A percentile compares a stretch with the other conserved stretches of the same genome.
phyloP scores from a whole-genome alignment of 2,797 vertebrate genomes.

The Xenentodon cancila region DNA sequence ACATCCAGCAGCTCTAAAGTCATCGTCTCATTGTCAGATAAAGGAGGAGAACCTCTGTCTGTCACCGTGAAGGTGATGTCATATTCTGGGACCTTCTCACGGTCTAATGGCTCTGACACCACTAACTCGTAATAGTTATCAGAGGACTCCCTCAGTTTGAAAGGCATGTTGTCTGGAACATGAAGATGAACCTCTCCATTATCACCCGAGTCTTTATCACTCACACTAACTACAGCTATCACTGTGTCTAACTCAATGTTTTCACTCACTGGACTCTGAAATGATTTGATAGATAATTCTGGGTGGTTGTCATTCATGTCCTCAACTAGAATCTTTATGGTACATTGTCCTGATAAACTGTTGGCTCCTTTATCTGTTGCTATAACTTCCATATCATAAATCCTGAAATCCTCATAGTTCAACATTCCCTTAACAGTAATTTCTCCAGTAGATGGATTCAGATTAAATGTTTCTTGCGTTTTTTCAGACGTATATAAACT shows the following conservation, averaged over 20 bases:
- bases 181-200: constrained; percentile 74
- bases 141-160: constrained; percentile 74
- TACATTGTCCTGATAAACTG: constrained; percentile 74
- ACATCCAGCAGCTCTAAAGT: constrained; percentile 78
- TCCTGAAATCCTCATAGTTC: constrained; percentile 84
- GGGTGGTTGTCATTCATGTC: constrained; percentile 85
- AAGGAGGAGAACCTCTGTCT: constrained; percentile 66
- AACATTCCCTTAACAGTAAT: constrained; percentile 81
- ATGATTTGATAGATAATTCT: constrained; percentile 75
- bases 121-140: constrained; percentile 78
- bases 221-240: constrained; percentile 80
- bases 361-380: constrained; percentile 78
- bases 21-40: constrained; percentile 69
- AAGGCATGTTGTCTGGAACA: constrained; percentile 71
- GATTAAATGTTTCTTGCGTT: constrained; percentile 69
- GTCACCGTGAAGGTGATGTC: constrained; percentile 77
- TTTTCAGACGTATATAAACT: constrained; percentile 80
- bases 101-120: constrained; percentile 73
- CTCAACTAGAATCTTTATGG: constrained; percentile 69
- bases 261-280: constrained; percentile 73
- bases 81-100: constrained; percentile 74
- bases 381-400: constrained; percentile 83
- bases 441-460: constrained; percentile 81
- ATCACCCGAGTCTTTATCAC: constrained; percentile 77
- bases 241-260: constrained; percentile 69